Percentiles rank a stretch among this genome's conserved stretches.
Evolutionary conservation across 2,888 invertebrate species (phyloP).

Genomic region (Polydrusus cervinus): DNA sequence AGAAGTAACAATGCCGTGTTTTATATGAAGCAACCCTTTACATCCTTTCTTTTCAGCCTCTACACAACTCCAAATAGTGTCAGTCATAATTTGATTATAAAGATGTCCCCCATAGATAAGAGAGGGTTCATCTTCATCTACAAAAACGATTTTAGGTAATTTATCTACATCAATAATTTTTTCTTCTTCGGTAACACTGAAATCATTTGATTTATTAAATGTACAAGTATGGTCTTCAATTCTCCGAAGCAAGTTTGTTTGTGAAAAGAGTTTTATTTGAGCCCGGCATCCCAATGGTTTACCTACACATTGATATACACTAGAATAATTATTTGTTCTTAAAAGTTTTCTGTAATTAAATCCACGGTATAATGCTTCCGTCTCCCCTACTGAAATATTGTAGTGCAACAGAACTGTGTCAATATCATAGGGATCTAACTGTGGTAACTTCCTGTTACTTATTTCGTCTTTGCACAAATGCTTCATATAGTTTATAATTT

Average conservation of each 20-base stretch:
- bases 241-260: neutral
- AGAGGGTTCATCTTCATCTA: neutral
- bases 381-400: neutral
- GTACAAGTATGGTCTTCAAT: neutral
- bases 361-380: neutral
- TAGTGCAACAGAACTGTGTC: neutral
- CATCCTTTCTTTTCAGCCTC: neutral
- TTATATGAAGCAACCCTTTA: neutral
- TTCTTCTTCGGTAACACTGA: neutral
- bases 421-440: neutral
- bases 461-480: neutral
- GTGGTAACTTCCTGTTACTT: neutral
- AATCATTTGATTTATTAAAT: neutral
- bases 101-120: neutral
- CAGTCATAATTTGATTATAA: neutral
- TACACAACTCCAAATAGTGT: conserved; percentile 1
- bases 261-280: neutral
- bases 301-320: neutral
- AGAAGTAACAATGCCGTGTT: neutral
- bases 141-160: neutral
- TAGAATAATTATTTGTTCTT: neutral
- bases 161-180: neutral
- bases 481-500: neutral
- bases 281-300: neutral
- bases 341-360: neutral